phyloP scores from a whole-genome alignment of 2,113 vertebrate genomes.

The Poecilia latipinna region DNA sequence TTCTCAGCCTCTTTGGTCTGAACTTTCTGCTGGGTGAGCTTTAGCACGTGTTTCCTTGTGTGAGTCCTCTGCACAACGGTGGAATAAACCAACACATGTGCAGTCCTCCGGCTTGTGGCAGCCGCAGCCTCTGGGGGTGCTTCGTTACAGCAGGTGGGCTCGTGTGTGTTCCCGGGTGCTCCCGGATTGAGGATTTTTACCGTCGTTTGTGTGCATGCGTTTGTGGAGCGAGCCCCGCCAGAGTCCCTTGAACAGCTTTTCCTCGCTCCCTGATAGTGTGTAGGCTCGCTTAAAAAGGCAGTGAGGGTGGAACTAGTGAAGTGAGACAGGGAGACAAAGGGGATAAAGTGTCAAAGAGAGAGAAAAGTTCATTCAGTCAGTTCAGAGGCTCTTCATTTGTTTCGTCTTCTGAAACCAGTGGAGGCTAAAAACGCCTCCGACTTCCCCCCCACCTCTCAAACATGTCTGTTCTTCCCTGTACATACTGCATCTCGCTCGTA shows the following conservation, averaged over 20 bases:
- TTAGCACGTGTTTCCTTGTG: slow-evolving; percentile 45
- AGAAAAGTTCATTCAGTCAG: slow-evolving; percentile 38
- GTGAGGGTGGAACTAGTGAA: slow-evolving; percentile 54
- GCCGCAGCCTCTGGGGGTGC: slow-evolving; percentile 17
- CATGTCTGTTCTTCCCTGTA: slow-evolving; percentile 54
- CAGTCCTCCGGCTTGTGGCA: slow-evolving; percentile 14
- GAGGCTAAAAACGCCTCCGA: slow-evolving; percentile 30
- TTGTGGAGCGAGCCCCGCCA: slow-evolving; percentile 20
- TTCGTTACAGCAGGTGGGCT: slow-evolving; percentile 35
- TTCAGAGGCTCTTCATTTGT: slow-evolving; percentile 46
- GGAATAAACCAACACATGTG: slow-evolving; percentile 44
- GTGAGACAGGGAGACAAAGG: slow-evolving; percentile 48
- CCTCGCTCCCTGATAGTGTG: slow-evolving; percentile 39
- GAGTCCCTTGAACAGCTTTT: slow-evolving; percentile 54
- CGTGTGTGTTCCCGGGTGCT: not conserved
- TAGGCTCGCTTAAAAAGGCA: slow-evolving; percentile 61
- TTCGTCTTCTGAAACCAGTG: slow-evolving; percentile 34
- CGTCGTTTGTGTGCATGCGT: not conserved
- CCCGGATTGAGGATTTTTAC: slow-evolving; percentile 7
- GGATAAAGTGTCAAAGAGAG: slow-evolving; percentile 46
- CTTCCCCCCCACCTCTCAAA: slow-evolving; percentile 36
- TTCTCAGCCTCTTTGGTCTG: slow-evolving; percentile 46
- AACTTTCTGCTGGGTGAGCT: slow-evolving; percentile 57
- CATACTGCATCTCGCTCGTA: slow-evolving; percentile 65
- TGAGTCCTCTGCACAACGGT: slow-evolving; percentile 41